Evolutionary conservation across 2,797 vertebrate genomes (phyloP).

Genomic region (Apodemus agrarius): DNA sequence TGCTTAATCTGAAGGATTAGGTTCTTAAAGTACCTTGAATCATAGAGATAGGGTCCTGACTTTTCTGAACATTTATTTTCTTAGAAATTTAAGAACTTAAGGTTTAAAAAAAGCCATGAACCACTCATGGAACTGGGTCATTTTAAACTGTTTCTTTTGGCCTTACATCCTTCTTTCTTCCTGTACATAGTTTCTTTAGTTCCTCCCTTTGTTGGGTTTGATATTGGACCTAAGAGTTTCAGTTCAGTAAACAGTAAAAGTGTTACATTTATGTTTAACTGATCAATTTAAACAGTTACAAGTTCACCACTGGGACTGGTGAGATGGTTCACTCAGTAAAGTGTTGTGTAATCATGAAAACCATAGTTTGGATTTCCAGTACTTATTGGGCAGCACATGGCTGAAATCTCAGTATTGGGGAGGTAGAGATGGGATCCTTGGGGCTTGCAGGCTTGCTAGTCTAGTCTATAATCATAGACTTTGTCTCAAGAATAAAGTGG

Average conservation of each 20-base stretch:
- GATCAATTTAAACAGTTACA: constrained; percentile 29
- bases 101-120: constrained; percentile 25
- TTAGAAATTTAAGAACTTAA: constrained; percentile 49
- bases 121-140: background rate
- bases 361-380: background rate
- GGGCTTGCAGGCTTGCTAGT: background rate
- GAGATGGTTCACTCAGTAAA: background rate
- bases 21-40: constrained; percentile 44
- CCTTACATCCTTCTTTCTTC: background rate
- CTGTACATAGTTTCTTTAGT: background rate
- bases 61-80: constrained; percentile 61
- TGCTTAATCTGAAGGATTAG: constrained; percentile 50
- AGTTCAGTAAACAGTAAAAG: constrained; percentile 49
- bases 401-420: background rate
- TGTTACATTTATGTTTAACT: constrained; percentile 49
- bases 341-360: background rate
- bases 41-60: background rate
- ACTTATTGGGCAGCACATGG: too few relatives aligned
- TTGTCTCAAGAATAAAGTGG: background rate
- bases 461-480: background rate
- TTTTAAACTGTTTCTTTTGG: constrained; percentile 49
- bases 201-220: constrained; percentile 53
- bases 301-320: background rate
- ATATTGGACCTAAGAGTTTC: constrained; percentile 16
- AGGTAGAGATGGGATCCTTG: background rate